Conservation (phyloP, 2,113 vertebrate genomes). For the Osmerus eperlanus region DNA sequence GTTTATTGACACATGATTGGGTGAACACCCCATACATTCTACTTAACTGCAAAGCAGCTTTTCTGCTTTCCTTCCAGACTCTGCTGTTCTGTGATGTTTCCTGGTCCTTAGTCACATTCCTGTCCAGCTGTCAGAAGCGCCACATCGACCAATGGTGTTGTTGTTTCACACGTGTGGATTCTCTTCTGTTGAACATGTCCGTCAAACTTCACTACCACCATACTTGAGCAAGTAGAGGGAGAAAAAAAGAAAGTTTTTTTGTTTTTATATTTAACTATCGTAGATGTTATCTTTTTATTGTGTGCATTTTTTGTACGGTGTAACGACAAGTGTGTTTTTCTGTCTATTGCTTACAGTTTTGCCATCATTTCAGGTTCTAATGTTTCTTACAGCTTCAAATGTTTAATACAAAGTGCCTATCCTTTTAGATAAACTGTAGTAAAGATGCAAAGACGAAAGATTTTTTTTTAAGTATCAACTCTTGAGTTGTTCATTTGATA, state of each 20-base stretch:
- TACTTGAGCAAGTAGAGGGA: conserved; percentile 48
- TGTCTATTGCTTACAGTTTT: conserved; percentile 65
- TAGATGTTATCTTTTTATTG: conserved; percentile 77
- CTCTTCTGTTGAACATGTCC: conserved; percentile 43
- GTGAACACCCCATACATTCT: not conserved
- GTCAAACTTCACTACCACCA: conserved; percentile 59
- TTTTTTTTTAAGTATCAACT: conserved; percentile 65
- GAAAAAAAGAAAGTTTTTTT: conserved; percentile 54
- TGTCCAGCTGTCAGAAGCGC: conserved; percentile 26
- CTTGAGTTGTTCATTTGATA: conserved; percentile 47
- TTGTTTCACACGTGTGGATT: conserved; percentile 29
- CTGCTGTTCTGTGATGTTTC: conserved; percentile 49
- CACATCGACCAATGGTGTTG: conserved; percentile 8
- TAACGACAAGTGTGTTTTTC: conserved; percentile 50
- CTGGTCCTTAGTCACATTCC: conserved; percentile 53
- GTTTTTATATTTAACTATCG: conserved; percentile 71
- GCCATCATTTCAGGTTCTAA: conserved; percentile 78
- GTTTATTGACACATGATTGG: conserved; percentile 5
- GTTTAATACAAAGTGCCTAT: conserved; percentile 94
- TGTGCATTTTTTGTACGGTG: conserved; percentile 79
- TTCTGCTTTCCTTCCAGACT: conserved; percentile 41
- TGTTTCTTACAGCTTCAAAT: conserved; percentile 78
- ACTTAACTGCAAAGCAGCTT: conserved; percentile 26
- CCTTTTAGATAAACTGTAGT: conserved; percentile 80
- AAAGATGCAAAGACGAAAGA: conserved; percentile 70